Evolutionary conservation across 2,888 invertebrate genomes (phyloP).

Genomic region (Hofmannophila pseudospretella): DNA sequence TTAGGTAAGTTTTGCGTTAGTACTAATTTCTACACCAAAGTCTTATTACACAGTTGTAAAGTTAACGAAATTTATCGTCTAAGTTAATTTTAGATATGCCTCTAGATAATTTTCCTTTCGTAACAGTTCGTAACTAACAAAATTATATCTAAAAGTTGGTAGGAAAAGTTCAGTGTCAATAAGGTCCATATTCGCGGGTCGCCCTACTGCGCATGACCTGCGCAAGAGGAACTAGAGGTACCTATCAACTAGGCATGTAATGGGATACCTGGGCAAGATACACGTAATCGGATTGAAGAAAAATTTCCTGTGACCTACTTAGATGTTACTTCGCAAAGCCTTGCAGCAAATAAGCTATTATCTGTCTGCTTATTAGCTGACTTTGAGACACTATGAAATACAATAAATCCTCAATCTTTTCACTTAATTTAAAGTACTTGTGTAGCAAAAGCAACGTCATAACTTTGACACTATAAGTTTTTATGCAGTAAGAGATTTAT

Average conservation of each 20-base stretch:
- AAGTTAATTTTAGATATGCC: constrained; percentile 4
- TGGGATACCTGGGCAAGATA: constrained; percentile 19
- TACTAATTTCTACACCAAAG: too few species aligned
- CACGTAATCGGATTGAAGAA: constrained; percentile 24
- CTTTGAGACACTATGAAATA: too few species aligned
- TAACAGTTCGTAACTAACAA: not conserved
- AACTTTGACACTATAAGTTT: too few species aligned
- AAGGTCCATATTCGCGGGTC: constrained; percentile 35
- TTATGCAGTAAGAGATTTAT: too few species aligned
- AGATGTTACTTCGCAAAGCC: constrained; percentile 39
- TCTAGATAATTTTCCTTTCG: not conserved
- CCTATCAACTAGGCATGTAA: constrained; percentile 24
- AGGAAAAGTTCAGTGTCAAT: constrained; percentile 31
- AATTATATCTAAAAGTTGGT: constrained; percentile 29
- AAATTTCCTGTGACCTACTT: constrained; percentile 60
- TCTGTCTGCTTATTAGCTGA: too few species aligned
- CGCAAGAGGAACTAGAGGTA: constrained; percentile 51
- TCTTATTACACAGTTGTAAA: not conserved
- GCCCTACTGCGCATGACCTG: constrained; percentile 57
- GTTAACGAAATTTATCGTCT: constrained; percentile 6
- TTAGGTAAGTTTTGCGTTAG: constrained; percentile 4
- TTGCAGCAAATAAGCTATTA: not conserved
- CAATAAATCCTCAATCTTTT: too few species aligned
- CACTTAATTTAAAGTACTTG: too few species aligned
- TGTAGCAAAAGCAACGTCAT: too few species aligned